These are phyloP conservation scores for Pectinophora gossypiella DNA, from an alignment of 1,140 invertebrate species.

Conservation along the genomic window DNA sequence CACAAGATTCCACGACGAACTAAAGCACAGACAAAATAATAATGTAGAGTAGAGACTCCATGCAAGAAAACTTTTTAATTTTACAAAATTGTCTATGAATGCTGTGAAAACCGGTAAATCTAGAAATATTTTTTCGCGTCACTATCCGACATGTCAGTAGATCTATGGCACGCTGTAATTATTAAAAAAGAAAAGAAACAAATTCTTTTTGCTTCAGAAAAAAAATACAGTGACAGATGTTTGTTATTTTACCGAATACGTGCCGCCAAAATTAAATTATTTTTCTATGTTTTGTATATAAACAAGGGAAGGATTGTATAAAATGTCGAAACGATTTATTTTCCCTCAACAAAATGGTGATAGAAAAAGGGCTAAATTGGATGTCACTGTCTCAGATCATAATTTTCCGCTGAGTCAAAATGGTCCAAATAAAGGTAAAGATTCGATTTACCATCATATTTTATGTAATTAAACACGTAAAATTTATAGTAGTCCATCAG, in stretches of 20 bases:
- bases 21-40: conserved; percentile 46
- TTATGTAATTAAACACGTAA: background rate
- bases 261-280: conserved; percentile 11
- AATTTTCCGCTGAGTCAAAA: conserved; percentile 64
- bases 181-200: too few species aligned
- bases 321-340: conserved; percentile 57
- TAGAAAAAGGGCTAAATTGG: conserved; percentile 54
- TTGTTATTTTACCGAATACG: too few species aligned
- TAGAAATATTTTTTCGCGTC: background rate
- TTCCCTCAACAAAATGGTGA: conserved; percentile 45
- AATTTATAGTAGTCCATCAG: background rate
- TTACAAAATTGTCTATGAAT: background rate
- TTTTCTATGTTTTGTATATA: conserved; percentile 5
- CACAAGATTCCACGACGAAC: conserved; percentile 58
- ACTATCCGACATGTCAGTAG: background rate
- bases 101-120: background rate
- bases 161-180: too few species aligned
- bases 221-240: too few species aligned
- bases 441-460: background rate
- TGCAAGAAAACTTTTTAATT: background rate
- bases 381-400: conserved; percentile 55
- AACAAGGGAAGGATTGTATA: conserved; percentile 8
- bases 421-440: conserved; percentile 36
- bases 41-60: background rate
- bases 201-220: too few species aligned